These are phyloP conservation scores for Synanthedon formicaeformis DNA, from an alignment of 2,888 invertebrate species.

Conservation along the genomic window DNA sequence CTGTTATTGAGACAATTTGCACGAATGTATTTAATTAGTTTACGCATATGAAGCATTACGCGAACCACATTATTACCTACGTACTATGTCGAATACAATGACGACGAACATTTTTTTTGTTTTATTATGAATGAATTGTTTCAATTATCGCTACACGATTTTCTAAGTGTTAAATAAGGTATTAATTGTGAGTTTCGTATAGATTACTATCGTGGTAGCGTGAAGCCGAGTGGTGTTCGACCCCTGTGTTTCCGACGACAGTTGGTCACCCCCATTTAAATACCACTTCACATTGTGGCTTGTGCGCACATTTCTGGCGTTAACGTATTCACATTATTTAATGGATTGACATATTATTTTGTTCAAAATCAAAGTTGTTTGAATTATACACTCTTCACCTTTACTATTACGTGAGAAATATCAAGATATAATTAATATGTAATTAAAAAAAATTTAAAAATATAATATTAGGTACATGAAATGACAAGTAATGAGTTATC, in stretches of 20 bases:
- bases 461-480: too few species aligned
- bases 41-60: neutral
- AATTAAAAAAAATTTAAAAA: too few species aligned
- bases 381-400: too few species aligned
- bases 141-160: slow-evolving; percentile 16
- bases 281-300: slow-evolving; percentile 67
- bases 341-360: slow-evolving; percentile 11
- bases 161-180: slow-evolving; percentile 52
- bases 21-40: slow-evolving; percentile 5
- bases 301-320: slow-evolving; percentile 57
- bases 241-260: slow-evolving; percentile 61
- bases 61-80: neutral
- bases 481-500: too few species aligned
- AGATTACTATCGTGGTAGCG: slow-evolving; percentile 62
- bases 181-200: slow-evolving; percentile 58
- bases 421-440: too few species aligned
- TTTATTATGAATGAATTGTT: slow-evolving; percentile 11
- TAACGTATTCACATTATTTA: slow-evolving; percentile 42
- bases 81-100: too few species aligned
- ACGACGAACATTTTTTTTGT: slow-evolving; percentile 4
- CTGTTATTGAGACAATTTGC: slow-evolving; percentile 36
- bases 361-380: neutral
- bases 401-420: too few species aligned
- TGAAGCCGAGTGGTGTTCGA: slow-evolving; percentile 57
- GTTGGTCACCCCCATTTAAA: slow-evolving; percentile 69